These are phyloP conservation scores for Brienomyrus brachyistius DNA, from an alignment of 2,113 vertebrate species.

Conservation along the genomic window DNA sequence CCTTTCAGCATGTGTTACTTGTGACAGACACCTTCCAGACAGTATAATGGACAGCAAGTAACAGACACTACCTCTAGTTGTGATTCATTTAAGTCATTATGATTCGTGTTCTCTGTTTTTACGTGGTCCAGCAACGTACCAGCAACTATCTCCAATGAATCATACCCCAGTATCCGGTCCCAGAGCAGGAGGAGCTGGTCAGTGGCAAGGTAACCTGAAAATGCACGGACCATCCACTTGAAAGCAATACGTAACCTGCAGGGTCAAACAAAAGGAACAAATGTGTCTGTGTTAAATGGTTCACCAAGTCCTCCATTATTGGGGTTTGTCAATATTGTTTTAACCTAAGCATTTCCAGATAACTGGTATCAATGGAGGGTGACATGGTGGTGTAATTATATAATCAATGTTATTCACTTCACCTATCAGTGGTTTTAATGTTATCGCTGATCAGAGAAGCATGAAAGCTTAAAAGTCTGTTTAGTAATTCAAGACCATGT, in stretches of 20 bases:
- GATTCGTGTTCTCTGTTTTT: background rate
- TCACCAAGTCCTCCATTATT: too few relatives aligned
- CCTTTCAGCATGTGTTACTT: background rate
- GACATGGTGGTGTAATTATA: background rate
- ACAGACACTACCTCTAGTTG: background rate
- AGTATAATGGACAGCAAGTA: background rate
- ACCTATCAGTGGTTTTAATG: background rate
- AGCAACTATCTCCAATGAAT: slow-evolving; percentile 86
- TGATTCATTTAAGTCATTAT: background rate
- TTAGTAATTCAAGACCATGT: background rate
- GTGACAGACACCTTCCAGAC: background rate
- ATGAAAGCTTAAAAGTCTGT: background rate
- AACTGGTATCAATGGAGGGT: background rate
- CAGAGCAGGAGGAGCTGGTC: slow-evolving; percentile 94
- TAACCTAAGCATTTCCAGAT: too few relatives aligned
- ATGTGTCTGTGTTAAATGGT: too few relatives aligned
- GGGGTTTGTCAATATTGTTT: too few relatives aligned
- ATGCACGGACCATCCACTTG: slow-evolving; percentile 96
- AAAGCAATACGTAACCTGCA: slow-evolving; percentile 88
- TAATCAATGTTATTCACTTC: background rate
- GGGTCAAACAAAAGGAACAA: background rate
- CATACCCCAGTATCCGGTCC: slow-evolving; percentile 93
- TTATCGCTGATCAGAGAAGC: background rate
- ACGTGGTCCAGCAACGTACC: slow-evolving; percentile 60
- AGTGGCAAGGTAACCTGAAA: slow-evolving; percentile 94